Evolutionary conservation across 2,113 vertebrate genomes (phyloP).

Genomic region (Lipophrys pholis): DNA sequence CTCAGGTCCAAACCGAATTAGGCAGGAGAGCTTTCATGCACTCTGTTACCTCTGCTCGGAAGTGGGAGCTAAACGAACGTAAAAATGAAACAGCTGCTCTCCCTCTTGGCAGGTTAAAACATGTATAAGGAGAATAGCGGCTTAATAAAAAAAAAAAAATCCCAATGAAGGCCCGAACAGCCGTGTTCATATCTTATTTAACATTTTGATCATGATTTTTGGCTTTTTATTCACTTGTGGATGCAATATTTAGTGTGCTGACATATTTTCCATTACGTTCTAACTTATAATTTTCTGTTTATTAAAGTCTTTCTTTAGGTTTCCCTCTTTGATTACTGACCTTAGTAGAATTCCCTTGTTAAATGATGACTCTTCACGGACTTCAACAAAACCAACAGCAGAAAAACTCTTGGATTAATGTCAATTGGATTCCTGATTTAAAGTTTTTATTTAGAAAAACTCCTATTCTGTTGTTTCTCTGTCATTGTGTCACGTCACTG

Average conservation of each 20-base stretch:
- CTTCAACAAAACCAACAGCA: background rate
- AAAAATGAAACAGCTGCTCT: conserved; percentile 41
- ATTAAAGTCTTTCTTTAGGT: no score
- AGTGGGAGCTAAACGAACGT: conserved; percentile 41
- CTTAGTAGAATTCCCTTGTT: no score
- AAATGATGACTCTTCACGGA: no score
- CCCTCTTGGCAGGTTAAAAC: conserved; percentile 21
- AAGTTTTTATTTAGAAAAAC: background rate
- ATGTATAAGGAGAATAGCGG: conserved; percentile 19
- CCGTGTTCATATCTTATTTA: conserved; percentile 19
- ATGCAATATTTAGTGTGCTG: background rate
- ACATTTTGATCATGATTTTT: conserved; percentile 3
- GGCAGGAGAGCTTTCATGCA: conserved; percentile 46
- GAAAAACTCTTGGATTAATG: background rate
- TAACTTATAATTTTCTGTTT: background rate
- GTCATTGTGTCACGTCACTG: background rate
- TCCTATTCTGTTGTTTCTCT: background rate
- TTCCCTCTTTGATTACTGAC: no score
- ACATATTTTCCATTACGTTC: background rate
- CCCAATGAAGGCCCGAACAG: conserved; percentile 10
- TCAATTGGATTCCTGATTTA: background rate
- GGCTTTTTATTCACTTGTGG: background rate
- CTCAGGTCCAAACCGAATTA: conserved; percentile 66
- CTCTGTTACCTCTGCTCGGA: conserved; percentile 54
- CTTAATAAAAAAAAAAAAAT: conserved; percentile 29